phyloP scores from a whole-genome alignment of 2,888 invertebrate species.

The Pseudococcus viburni region DNA sequence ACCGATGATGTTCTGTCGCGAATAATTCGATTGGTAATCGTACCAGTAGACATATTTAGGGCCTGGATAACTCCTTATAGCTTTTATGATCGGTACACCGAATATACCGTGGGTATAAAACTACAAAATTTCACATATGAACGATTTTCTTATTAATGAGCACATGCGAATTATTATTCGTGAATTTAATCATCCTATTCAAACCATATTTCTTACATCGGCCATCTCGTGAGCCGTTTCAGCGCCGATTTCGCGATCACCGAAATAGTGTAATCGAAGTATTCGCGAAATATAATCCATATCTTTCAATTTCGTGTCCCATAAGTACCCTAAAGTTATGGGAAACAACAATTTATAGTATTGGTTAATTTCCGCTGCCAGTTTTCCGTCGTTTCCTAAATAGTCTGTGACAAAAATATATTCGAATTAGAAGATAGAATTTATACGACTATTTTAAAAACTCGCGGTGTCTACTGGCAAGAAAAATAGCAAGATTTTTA shows the following conservation, averaged over 20 bases:
- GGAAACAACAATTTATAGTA: constrained; percentile 36
- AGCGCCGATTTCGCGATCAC: background rate
- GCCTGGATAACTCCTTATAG: background rate
- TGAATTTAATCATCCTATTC: no score
- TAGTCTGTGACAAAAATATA: background rate
- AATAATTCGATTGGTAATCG: background rate
- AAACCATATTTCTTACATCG: background rate
- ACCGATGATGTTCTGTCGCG: background rate
- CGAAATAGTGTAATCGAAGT: background rate
- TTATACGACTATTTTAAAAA: no score
- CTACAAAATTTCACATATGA: background rate
- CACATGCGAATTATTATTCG: no score
- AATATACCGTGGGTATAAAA: background rate
- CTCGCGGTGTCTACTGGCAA: no score
- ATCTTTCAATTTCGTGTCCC: background rate
- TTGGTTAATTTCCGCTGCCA: background rate
- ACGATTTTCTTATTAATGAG: no score
- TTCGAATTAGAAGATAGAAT: no score
- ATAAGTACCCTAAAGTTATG: background rate
- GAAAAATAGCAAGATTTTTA: no score
- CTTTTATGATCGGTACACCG: background rate
- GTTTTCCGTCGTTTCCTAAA: background rate
- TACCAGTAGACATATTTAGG: background rate
- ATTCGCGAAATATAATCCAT: background rate
- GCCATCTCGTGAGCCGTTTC: constrained; percentile 4